These are phyloP conservation scores for Alethe diademata DNA, from an alignment of 2,113 vertebrate genomes.

Conservation along the genomic window DNA sequence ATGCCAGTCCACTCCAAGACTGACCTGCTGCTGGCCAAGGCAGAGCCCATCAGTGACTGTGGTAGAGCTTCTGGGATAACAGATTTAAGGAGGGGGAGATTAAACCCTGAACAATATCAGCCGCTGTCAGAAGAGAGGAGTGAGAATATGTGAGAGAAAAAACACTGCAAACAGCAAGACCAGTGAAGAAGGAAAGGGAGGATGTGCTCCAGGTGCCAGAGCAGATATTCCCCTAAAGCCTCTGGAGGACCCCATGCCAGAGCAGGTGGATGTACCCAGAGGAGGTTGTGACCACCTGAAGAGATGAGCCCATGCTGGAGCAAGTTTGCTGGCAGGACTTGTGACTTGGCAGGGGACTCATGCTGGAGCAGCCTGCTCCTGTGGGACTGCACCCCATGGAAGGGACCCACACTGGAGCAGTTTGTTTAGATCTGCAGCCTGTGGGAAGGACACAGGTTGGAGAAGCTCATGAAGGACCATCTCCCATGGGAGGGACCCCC, in stretches of 20 bases:
- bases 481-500: neutral
- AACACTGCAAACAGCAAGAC: fast-evolving
- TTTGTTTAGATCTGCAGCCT: neutral
- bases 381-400: too few relatives aligned
- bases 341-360: fast-evolving
- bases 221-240: neutral
- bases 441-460: neutral
- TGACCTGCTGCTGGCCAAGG: neutral
- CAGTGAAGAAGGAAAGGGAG: neutral
- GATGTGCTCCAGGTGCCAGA: neutral
- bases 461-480: neutral
- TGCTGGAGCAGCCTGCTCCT: neutral
- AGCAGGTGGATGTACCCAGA: neutral
- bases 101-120: neutral
- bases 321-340: neutral
- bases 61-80: neutral
- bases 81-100: neutral
- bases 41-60: fast-evolving
- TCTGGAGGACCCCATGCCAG: neutral
- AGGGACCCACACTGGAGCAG: too few relatives aligned
- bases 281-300: neutral
- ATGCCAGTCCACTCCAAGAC: fast-evolving
- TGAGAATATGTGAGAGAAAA: neutral
- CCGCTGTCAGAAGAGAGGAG: neutral
- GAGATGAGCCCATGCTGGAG: neutral